Evolutionary conservation across 1,140 invertebrate genomes (phyloP), one percentile per base, ranked within the genome.

Genomic region (Papilio dardanus): DNA sequence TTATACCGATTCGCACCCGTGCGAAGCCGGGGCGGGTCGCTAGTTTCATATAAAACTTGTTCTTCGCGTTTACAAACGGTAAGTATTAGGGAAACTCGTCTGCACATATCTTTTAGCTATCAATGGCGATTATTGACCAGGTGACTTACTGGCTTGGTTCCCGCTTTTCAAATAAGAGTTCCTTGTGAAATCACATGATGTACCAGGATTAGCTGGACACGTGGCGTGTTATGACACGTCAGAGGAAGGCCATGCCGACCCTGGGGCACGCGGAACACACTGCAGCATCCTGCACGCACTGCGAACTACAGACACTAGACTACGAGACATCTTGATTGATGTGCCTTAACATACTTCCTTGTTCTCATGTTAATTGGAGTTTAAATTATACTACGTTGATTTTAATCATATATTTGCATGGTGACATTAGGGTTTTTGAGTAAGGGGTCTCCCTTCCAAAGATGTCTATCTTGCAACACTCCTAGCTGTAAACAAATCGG

Each of bases 331-430:
- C 19, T 24, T 69, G 67, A 37, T 69, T 69, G 67, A 14, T 69
- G 35, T 69, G 21, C 67, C 31, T 69, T 66, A 31, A 66, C 31
- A 66, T 40, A 19, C 21, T 69, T 69, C 67, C 67, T 69, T 69
- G n/a, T 69, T 69, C 33, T 19, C 54, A 35, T 35, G n/a, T 8
- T 66, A 66, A 35, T 33, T 66, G 31, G n/a, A 12, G 10, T 62
- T 10, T 62, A 62, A 62, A 62, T 62, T 62, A 28, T 62, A 30
- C 24, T 62, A 54, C 21, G 2, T 12, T 28, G 10, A 8, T 37
- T 37, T 37, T 37, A n/a, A 37, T 37, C 7, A 37, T 10, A 37
- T n/a, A n/a, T n/a, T n/a, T n/a, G n/a, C n/a, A n/a, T n/a, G n/a
- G n/a, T n/a, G n/a, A n/a, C n/a, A n/a, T n/a, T n/a, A n/a, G n/a